Evolutionary conservation across 2,113 vertebrate genomes (phyloP).

Genomic region (Platysteira castanea): DNA sequence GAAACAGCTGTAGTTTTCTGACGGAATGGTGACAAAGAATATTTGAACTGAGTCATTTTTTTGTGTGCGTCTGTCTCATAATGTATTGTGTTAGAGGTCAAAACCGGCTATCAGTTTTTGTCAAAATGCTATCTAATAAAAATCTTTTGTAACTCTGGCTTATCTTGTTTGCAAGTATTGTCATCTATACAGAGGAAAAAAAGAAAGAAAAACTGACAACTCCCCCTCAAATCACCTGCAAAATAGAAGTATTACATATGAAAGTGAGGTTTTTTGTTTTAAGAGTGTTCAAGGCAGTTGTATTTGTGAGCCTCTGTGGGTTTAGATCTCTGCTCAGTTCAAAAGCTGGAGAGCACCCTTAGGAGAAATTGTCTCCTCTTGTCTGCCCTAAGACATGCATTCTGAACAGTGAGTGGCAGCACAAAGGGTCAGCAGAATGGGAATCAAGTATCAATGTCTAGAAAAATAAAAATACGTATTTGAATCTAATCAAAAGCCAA

Average conservation of each 20-base stretch:
- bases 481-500: background rate
- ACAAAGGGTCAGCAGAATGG: background rate
- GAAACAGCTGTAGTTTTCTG: background rate
- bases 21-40: background rate
- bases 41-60: background rate
- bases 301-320: background rate
- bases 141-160: background rate
- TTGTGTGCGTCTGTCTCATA: background rate
- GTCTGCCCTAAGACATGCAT: background rate
- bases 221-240: fast-evolving
- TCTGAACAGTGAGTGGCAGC: background rate
- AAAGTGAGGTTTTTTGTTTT: background rate
- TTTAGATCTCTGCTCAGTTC: background rate
- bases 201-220: too few relatives aligned
- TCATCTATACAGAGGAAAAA: background rate
- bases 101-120: background rate
- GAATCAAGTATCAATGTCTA: background rate
- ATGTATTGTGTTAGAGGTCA: background rate
- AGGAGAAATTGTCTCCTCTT: background rate
- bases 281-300: background rate
- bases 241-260: background rate
- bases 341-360: background rate
- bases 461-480: background rate
- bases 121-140: background rate
- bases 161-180: background rate